Conservation (phyloP, 2,797 vertebrate genomes). For the Bovichtus diacanthus region DNA sequence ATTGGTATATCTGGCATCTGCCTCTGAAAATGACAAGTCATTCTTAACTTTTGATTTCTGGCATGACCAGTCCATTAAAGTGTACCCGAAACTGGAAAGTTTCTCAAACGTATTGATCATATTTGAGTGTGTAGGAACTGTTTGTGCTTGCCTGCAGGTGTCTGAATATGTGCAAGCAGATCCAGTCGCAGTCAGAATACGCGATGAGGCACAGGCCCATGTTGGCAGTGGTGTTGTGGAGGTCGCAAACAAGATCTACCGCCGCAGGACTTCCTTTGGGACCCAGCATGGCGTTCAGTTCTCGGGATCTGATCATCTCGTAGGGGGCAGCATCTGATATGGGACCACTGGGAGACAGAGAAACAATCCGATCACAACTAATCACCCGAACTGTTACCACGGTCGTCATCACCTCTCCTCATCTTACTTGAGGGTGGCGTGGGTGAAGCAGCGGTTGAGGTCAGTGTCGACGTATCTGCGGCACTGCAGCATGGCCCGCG, state of each 20-base stretch:
- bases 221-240: slow-evolving; percentile 89
- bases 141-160: slow-evolving; percentile 80
- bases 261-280: slow-evolving; percentile 71
- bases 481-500: slow-evolving; percentile 81
- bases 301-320: slow-evolving; percentile 77
- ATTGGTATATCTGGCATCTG: slow-evolving; percentile 79
- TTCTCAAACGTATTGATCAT: neutral
- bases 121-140: neutral
- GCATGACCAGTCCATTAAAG: neutral
- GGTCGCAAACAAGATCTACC: slow-evolving; percentile 80
- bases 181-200: slow-evolving; percentile 71
- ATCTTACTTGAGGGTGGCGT: slow-evolving; percentile 78
- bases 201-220: slow-evolving; percentile 86
- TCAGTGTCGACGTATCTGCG: slow-evolving; percentile 83
- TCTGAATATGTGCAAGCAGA: slow-evolving; percentile 86
- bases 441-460: slow-evolving; percentile 88
- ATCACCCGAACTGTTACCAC: neutral
- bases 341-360: slow-evolving; percentile 64
- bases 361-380: neutral
- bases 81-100: neutral
- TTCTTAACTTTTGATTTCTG: neutral
- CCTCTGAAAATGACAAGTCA: slow-evolving; percentile 65
- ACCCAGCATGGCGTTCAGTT: slow-evolving; percentile 79
- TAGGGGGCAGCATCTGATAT: slow-evolving; percentile 69
- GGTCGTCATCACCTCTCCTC: neutral